phyloP scores from a whole-genome alignment of 1,140 invertebrate species.

The Plodia interpunctella region DNA sequence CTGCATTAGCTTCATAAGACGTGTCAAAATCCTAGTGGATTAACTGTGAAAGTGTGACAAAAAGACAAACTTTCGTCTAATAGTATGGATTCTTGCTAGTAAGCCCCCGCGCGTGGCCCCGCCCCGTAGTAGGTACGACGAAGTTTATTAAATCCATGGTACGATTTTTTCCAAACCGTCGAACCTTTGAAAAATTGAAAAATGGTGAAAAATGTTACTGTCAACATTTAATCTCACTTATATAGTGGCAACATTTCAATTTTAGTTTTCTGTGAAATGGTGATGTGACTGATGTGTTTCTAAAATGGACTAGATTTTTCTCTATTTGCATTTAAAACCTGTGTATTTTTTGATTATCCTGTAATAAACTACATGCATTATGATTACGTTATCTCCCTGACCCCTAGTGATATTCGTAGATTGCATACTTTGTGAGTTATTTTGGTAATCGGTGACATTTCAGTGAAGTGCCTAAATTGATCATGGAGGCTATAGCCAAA shows the following conservation, averaged over 20 bases:
- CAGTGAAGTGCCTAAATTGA: constrained; percentile 75
- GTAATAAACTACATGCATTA: constrained; percentile 63
- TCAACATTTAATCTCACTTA: neutral
- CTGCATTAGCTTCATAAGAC: no score
- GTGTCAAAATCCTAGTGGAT: no score
- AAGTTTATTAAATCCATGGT: no score
- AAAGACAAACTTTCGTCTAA: no score
- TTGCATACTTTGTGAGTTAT: constrained; percentile 69
- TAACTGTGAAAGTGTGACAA: no score
- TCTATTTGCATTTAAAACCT: constrained; percentile 40
- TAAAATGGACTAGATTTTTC: constrained; percentile 50
- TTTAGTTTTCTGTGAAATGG: constrained; percentile 25
- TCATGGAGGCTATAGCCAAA: constrained; percentile 98
- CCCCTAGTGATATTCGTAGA: constrained; percentile 44
- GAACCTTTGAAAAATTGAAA: no score
- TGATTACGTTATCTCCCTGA: constrained; percentile 67
- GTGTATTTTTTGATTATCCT: constrained; percentile 39
- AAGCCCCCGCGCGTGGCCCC: no score
- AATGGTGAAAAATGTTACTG: neutral
- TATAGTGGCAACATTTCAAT: constrained; percentile 17
- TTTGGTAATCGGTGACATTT: constrained; percentile 73
- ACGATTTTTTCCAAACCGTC: no score
- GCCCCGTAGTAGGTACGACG: no score
- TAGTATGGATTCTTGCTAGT: no score
- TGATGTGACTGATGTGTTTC: constrained; percentile 59